Evolutionary conservation across 2,888 invertebrate species (phyloP).

Genomic region (Folsomia manolachei): DNA sequence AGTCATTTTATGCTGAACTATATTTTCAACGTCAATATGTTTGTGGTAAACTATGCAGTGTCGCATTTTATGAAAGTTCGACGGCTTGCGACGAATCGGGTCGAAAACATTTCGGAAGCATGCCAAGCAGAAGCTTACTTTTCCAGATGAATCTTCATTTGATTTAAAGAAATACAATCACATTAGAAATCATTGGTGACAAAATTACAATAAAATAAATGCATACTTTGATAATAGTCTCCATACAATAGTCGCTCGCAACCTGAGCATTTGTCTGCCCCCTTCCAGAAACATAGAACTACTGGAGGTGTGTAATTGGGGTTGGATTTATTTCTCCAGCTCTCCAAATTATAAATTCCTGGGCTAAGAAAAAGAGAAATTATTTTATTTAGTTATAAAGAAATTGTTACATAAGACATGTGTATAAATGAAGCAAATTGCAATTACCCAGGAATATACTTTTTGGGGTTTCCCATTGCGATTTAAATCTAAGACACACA

Average conservation of each 20-base stretch:
- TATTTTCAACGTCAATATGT: conserved; percentile 35
- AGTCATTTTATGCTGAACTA: conserved; percentile 26
- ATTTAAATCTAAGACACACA: no score
- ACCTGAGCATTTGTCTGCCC: neutral
- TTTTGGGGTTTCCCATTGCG: no score
- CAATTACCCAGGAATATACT: no score
- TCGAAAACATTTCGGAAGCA: neutral
- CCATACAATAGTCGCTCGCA: conserved; percentile 8
- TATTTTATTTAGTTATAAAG: no score
- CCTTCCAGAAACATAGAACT: conserved; percentile 13
- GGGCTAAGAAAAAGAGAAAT: neutral
- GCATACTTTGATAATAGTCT: conserved; percentile 17
- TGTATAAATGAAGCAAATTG: no score
- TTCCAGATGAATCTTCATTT: conserved; percentile 1
- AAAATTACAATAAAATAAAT: no score
- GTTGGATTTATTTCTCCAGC: neutral
- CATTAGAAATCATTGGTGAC: no score
- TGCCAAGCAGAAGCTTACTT: neutral
- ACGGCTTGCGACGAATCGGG: neutral
- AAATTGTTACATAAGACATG: no score
- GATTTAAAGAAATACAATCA: no score
- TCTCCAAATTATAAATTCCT: neutral
- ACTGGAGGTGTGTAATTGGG: neutral
- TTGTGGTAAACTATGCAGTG: conserved; percentile 32
- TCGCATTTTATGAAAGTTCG: conserved; percentile 19